These are phyloP conservation scores for Speoplatyrhinus poulsoni DNA, from an alignment of 2,113 vertebrate species.

Conservation along the genomic window DNA sequence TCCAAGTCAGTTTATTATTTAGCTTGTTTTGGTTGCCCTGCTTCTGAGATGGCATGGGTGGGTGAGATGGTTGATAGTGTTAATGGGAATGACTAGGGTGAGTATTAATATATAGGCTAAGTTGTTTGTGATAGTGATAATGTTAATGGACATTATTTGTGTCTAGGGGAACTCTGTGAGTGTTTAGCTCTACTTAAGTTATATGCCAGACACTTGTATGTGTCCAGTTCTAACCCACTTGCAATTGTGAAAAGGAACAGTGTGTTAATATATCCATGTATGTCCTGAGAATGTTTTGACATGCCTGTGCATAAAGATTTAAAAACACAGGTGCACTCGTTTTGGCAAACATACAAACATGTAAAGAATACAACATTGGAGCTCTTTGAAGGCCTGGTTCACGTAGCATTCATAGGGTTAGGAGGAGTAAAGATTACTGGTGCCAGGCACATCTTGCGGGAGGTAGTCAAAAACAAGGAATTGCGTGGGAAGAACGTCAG, in stretches of 20 bases:
- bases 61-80: background rate
- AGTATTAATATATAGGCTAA: no score
- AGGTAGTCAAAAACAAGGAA: slow-evolving; percentile 18
- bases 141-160: no score
- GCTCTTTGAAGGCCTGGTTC: background rate
- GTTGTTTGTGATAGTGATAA: no score
- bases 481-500: background rate
- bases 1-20: background rate
- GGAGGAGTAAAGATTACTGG: background rate
- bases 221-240: no score
- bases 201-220: no score
- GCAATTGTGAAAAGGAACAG: no score
- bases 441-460: slow-evolving; percentile 27
- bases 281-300: no score
- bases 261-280: no score
- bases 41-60: slow-evolving; percentile 23
- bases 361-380: no score
- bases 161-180: background rate
- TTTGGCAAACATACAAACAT: no score
- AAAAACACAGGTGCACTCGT: no score
- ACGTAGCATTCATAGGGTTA: slow-evolving; percentile 3
- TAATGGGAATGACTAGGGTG: background rate
- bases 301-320: no score
- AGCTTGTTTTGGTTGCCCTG: slow-evolving; percentile 2
- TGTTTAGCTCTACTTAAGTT: background rate